A percentile compares a stretch with the other conserved stretches of the same genome.
These are phyloP conservation scores for Temnopleurus reevesii DNA, from an alignment of 53 echinoderm and acorn worm species.

Conservation along the genomic window DNA sequence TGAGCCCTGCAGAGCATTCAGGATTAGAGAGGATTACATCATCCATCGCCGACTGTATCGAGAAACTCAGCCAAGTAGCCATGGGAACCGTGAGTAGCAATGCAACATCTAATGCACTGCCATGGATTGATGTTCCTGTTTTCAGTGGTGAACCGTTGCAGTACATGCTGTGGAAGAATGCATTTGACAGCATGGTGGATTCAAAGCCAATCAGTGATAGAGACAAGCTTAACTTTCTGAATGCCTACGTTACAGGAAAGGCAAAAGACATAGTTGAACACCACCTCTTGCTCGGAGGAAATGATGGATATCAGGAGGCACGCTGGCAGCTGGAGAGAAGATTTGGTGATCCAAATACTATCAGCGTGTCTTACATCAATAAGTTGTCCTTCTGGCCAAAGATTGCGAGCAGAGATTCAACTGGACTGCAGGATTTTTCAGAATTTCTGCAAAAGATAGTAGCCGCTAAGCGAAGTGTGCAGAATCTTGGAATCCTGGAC, in stretches of 20 bases:
- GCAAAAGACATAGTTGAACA: slow-evolving; percentile 49
- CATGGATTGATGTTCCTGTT: slow-evolving; percentile 43
- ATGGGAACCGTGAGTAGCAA: too few species aligned
- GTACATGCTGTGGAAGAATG: slow-evolving; percentile 46
- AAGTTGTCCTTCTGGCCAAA: slow-evolving; percentile 50
- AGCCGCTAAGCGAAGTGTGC: not conserved
- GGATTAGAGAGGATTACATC: too few species aligned
- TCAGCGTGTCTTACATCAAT: slow-evolving; percentile 32
- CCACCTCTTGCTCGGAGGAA: slow-evolving; percentile 22
- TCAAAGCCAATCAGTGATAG: slow-evolving; percentile 24
- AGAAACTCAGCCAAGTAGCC: too few species aligned
- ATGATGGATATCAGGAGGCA: slow-evolving; percentile 43
- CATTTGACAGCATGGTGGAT: slow-evolving; percentile 49
- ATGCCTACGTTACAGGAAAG: slow-evolving; percentile 29
- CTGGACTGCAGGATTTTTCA: slow-evolving; percentile 44
- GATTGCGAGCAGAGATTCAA: slow-evolving; percentile 15
- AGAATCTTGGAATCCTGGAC: slow-evolving; percentile 29
- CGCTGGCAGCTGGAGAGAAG: slow-evolving; percentile 21
- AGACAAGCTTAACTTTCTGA: slow-evolving; percentile 43
- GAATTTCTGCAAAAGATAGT: slow-evolving; percentile 39
- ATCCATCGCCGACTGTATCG: too few species aligned
- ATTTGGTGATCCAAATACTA: slow-evolving; percentile 53
- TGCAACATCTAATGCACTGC: too few species aligned
- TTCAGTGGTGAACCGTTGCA: slow-evolving; percentile 54
- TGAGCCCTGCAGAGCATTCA: too few species aligned